Evolutionary conservation across 2,797 vertebrate species (phyloP), one percentile per base, ranked within the genome.

Genomic region (Thripadectes ignobilis): DNA sequence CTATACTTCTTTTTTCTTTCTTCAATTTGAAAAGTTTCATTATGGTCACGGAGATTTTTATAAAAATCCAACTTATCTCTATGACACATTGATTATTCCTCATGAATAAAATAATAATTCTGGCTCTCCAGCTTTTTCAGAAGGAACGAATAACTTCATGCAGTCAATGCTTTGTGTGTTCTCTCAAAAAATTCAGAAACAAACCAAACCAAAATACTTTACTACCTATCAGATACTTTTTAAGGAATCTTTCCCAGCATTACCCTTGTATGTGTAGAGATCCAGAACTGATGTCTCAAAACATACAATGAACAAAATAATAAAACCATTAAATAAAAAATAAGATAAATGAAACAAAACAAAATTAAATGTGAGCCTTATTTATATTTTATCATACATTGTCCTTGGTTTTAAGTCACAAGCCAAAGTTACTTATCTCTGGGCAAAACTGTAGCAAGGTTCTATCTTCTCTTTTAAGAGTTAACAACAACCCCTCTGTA

Each of bases 91-190:
- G 89, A 96, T 96, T 96, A 96, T 92, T 90, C 38, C 79, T 96
- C 93, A 96, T 90, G 95, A 96, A 97, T 95, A 97, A 92, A 95
- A 88, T 91, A 89, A 90, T 90, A 48, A 87, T 88, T 85, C 85
- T 91, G 45, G 38, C 52, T 95, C 48, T 89, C 57, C 22, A 88
- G 85, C 41, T 93, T 96, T 88, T 88, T 84, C 45, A 96, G 69
- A 89, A 92, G 57, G 59, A 94, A 81, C 43, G 67, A 90, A 86
- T 85, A 91, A 69, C 19, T 79, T 88, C 38, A 54, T 55, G 30
- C 14, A 68, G 30, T 69, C 9, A 2, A 55, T 72, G n/a, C 3
- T 58, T 93, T 92, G 65, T 80, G 36, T 80, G 39, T 41, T 80
- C 18, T 89, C 46, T 85, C 45, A 68, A 83, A 87, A 88, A 83